A percentile compares a stretch with the other conserved stretches of the same genome.
phyloP scores from a whole-genome alignment of 2,888 invertebrate species.

The Pseudoips prasinana region DNA sequence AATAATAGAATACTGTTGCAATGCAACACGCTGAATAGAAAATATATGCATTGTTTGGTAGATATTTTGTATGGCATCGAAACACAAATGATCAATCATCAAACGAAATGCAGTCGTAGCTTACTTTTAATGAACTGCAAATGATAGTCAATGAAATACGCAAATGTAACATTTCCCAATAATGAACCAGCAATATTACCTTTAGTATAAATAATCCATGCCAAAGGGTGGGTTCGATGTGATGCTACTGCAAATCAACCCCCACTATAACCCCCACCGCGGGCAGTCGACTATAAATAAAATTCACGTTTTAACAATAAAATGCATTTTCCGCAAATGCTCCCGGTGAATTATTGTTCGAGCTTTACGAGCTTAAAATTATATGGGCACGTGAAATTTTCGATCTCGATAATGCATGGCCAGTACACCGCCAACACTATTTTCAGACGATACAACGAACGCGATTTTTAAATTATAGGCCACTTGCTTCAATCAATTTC shows the following conservation, averaged over 20 bases:
- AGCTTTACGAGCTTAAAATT: conserved; percentile 82
- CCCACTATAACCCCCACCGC: conserved; percentile 59
- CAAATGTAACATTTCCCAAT: conserved; percentile 79
- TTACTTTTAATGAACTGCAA: conserved; percentile 76
- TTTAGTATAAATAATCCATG: conserved; percentile 80
- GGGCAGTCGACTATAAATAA: conserved; percentile 80
- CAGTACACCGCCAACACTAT: conserved; percentile 62
- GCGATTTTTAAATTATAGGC: conserved; percentile 34
- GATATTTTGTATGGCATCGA: too few species aligned
- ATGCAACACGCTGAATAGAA: too few species aligned
- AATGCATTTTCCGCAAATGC: conserved; percentile 83
- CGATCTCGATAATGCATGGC: conserved; percentile 76
- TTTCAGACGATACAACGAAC: conserved; percentile 49
- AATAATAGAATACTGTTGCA: too few species aligned
- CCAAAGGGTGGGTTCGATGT: conserved; percentile 78
- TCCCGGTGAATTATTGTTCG: conserved; percentile 76
- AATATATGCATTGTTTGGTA: too few species aligned
- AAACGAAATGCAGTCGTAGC: conserved; percentile 32
- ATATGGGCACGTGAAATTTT: conserved; percentile 80
- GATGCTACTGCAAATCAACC: conserved; percentile 78
- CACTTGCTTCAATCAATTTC: conserved; percentile 32
- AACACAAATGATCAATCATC: conserved; percentile 20
- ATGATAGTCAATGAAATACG: conserved; percentile 69
- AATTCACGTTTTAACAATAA: conserved; percentile 83
- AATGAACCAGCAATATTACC: conserved; percentile 79